phyloP scores from a whole-genome alignment of 2,888 invertebrate species.

The Drymonia ruficornis region DNA sequence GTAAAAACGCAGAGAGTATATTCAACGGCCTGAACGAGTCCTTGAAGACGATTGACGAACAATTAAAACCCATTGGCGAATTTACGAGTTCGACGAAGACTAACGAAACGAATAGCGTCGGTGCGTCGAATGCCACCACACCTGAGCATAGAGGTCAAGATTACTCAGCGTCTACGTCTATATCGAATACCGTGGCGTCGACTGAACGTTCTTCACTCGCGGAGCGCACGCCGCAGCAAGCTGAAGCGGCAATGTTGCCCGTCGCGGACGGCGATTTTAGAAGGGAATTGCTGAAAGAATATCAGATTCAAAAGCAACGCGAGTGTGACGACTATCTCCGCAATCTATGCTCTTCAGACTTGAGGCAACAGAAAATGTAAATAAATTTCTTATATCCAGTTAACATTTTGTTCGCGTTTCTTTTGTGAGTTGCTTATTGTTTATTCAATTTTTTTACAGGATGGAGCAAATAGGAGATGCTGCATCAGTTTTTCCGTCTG shows the following conservation, averaged over 20 bases:
- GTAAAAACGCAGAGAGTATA: slow-evolving; percentile 90
- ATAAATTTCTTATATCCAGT: slow-evolving; percentile 29
- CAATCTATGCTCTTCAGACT: slow-evolving; percentile 72
- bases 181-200: slow-evolving; percentile 88
- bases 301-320: slow-evolving; percentile 90
- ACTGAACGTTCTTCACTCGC: slow-evolving; percentile 79
- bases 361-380: slow-evolving; percentile 71
- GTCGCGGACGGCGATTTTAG: slow-evolving; percentile 71
- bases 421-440: slow-evolving; percentile 8
- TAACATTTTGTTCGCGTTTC: slow-evolving; percentile 10
- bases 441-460: slow-evolving; percentile 53
- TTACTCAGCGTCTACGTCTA: slow-evolving; percentile 86
- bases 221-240: slow-evolving; percentile 58
- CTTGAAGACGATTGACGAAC: slow-evolving; percentile 70
- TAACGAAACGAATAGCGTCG: slow-evolving; percentile 63
- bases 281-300: slow-evolving; percentile 91
- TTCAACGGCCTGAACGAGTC: slow-evolving; percentile 88
- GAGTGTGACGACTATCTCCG: slow-evolving; percentile 79
- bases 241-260: slow-evolving; percentile 56
- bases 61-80: slow-evolving; percentile 64
- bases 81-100: slow-evolving; percentile 51
- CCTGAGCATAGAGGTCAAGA: slow-evolving; percentile 88
- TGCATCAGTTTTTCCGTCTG: slow-evolving; percentile 50
- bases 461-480: slow-evolving; percentile 58
- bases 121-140: slow-evolving; percentile 84